Conservation (phyloP, 23 tunicate species). For the Oikopleura dioica region DNA sequence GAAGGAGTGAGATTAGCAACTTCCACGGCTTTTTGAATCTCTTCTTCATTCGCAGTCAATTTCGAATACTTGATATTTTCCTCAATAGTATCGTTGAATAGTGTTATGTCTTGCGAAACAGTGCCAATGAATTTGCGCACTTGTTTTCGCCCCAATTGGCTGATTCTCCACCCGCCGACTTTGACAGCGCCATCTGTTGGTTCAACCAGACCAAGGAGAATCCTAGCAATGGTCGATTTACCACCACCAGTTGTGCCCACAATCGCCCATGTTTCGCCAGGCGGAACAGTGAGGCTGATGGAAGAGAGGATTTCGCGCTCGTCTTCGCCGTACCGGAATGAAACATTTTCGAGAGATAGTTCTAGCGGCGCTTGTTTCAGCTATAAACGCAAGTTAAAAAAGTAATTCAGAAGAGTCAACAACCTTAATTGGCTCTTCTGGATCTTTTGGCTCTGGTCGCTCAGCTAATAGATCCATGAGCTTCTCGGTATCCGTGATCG, state of each 20-base stretch:
- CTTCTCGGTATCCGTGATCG: constrained; percentile 82
- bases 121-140: constrained; percentile 52
- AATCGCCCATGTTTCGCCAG: constrained; percentile 71
- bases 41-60: constrained; percentile 36
- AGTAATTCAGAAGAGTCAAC: not conserved
- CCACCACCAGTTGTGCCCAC: constrained; percentile 90
- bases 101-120: constrained; percentile 77
- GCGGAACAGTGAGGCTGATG: constrained; percentile 37
- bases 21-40: constrained; percentile 45
- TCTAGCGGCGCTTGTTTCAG: constrained; percentile 4
- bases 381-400: not conserved
- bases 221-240: constrained; percentile 63
- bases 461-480: constrained; percentile 82
- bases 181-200: constrained; percentile 39
- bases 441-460: constrained; percentile 14
- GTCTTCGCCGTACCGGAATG: constrained; percentile 51
- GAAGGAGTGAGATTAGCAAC: constrained; percentile 69
- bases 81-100: constrained; percentile 77
- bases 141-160: constrained; percentile 50
- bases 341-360: constrained; percentile 27
- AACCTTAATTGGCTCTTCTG: not conserved
- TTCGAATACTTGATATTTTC: constrained; percentile 75
- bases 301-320: constrained; percentile 38
- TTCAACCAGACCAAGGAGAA: constrained; percentile 72
- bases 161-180: constrained; percentile 35